Evolutionary conservation across 2,797 vertebrate species (phyloP), one percentile per base, ranked within the genome.

Genomic region (Acanthis flammea): DNA sequence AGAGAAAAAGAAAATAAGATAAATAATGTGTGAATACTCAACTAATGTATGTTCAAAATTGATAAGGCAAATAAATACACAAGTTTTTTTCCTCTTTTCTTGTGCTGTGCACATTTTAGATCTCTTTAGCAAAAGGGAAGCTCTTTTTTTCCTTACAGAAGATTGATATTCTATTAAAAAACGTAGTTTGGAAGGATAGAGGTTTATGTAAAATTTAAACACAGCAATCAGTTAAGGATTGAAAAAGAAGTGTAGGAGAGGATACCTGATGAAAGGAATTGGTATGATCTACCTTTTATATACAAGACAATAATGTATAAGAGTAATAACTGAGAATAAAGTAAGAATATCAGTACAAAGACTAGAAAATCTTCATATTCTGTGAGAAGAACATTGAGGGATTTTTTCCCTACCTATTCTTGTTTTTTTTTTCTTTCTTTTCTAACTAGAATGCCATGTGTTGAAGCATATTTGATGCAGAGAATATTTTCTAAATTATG

Each of bases 61-160:
- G 31, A 78, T 87, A 93, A 94, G 86, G 53, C 72, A 93, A 96
- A 88, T 44, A 79, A 51, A 67, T 55, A 37, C 35, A 68, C 12
- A 2, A 68, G 22, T n/a, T 19, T 19, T 60, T 60, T 47, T 9
- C 23, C 37, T 22, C 5, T 75, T 94, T 89, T 95, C 19, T 86
- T 12, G 50, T 70, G 22, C 33, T 79, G 62, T 74, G 23, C 22
- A 83, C 14, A 75, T 86, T 96, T 95, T 48, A 88, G 15, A 70
- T 75, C 44, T 91, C 73, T 72, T 80, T 41, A 44, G 44, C 73
- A 78, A 94, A 73, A 51, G 1, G 9, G 7, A 5, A 48, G 9
- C 6, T 50, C 8, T 31, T 73, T 39, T 16, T 83, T 50, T 81
- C 33, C 24, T 83, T 85, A 24, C 3, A 78, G 25, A 79, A 60